Evolutionary conservation across 2,113 vertebrate species (phyloP).

Genomic region (Tachysurus fulvidraco): DNA sequence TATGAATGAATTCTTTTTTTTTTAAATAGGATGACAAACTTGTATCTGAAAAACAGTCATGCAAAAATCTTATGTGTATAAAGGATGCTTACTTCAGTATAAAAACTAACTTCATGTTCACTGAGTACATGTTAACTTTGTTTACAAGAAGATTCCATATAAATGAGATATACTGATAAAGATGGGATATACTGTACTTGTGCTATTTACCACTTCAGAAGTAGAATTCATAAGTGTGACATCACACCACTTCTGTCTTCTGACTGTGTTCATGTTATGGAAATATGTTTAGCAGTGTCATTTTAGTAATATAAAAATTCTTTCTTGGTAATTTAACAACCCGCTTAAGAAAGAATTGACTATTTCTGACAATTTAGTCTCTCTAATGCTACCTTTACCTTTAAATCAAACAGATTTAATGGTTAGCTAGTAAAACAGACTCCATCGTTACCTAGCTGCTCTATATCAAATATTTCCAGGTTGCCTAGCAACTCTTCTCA

Average conservation of each 20-base stretch:
- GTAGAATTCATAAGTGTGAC: background rate
- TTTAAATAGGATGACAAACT: background rate
- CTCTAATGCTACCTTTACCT: background rate
- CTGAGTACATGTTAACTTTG: background rate
- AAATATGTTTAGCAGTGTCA: background rate
- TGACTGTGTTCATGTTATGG: background rate
- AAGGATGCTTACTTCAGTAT: background rate
- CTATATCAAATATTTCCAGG: background rate
- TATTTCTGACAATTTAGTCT: background rate
- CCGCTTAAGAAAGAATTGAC: background rate
- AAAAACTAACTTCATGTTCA: background rate
- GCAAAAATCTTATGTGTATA: background rate
- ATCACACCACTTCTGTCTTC: background rate
- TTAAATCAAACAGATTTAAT: background rate
- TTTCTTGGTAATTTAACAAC: background rate
- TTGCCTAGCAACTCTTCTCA: background rate
- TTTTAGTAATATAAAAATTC: background rate
- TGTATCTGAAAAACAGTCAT: background rate
- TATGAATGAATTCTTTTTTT: background rate
- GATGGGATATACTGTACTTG: background rate
- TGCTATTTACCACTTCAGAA: background rate
- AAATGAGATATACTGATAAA: background rate
- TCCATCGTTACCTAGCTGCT: background rate
- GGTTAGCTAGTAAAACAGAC: background rate
- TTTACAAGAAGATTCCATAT: background rate